phyloP scores from a whole-genome alignment of 1,140 invertebrate species.

The Drosophila rhopaloa region DNA sequence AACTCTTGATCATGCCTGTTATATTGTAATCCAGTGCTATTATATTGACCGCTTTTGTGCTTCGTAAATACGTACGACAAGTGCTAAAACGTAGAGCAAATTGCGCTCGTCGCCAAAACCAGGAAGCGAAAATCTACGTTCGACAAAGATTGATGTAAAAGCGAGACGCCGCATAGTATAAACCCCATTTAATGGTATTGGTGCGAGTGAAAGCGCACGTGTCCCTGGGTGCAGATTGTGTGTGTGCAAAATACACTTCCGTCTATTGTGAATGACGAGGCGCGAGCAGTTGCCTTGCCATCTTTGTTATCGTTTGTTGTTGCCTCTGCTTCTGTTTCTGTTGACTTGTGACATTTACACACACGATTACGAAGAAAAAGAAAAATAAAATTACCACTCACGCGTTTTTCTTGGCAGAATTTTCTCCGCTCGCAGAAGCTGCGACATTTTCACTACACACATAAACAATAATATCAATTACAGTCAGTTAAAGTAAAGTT shows the following conservation, averaged over 20 bases:
- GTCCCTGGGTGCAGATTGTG: conserved; percentile 47
- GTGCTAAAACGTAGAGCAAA: conserved; percentile 54
- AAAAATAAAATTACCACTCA: conserved; percentile 5
- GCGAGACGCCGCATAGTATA: conserved; percentile 62
- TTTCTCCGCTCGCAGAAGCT: conserved; percentile 42
- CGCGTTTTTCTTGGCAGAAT: conserved; percentile 45
- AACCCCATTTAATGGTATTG: conserved; percentile 30
- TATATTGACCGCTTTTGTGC: conserved; percentile 32
- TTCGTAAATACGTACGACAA: conserved; percentile 39
- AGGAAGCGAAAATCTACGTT: conserved; percentile 69
- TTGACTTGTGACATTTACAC: conserved; percentile 76
- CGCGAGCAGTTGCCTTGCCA: conserved; percentile 43
- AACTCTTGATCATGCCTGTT: background rate
- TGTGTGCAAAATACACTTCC: conserved; percentile 68
- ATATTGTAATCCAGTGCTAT: conserved; percentile 19
- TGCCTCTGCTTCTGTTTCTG: conserved; percentile 33
- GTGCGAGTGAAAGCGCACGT: conserved; percentile 73
- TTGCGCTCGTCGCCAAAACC: conserved; percentile 44
- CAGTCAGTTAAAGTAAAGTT: too few species aligned
- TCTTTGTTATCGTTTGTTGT: conserved; percentile 69
- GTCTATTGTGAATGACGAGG: conserved; percentile 75
- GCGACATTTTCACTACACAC: conserved; percentile 41
- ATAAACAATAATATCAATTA: background rate
- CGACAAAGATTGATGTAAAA: conserved; percentile 82
- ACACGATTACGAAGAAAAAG: conserved; percentile 10